These are phyloP conservation scores for Dyspetes luteomarginatus DNA, from an alignment of 2,888 invertebrate genomes.

Conservation along the genomic window DNA sequence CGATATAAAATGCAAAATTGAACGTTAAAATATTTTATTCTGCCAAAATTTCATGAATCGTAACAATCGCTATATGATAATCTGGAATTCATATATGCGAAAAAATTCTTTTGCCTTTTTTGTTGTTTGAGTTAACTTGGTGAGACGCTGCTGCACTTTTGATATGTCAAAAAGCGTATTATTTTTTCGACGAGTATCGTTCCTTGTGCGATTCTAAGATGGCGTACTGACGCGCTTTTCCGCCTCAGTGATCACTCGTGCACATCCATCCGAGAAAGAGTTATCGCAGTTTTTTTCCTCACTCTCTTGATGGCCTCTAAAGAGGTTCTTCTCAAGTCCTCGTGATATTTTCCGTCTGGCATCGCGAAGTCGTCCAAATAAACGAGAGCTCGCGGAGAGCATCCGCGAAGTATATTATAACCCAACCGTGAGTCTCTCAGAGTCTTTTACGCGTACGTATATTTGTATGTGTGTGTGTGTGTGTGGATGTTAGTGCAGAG, in stretches of 20 bases:
- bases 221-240: too few species aligned
- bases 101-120: too few species aligned
- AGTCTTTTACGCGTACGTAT: conserved; percentile 11
- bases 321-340: neutral
- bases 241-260: neutral
- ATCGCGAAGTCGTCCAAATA: conserved; percentile 59
- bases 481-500: neutral
- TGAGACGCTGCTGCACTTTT: too few species aligned
- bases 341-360: conserved; percentile 20
- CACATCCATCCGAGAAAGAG: neutral
- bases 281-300: neutral
- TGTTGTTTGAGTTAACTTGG: too few species aligned
- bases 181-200: too few species aligned
- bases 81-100: too few species aligned
- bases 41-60: too few species aligned
- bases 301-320: neutral
- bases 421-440: conserved; percentile 37
- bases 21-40: too few species aligned
- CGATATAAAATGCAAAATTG: too few species aligned
- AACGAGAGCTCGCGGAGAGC: conserved; percentile 61
- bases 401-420: conserved; percentile 69
- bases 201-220: too few species aligned
- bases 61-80: too few species aligned
- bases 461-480: neutral
- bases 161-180: too few species aligned